These are phyloP conservation scores for Bombylius discolor DNA, from an alignment of 2,888 invertebrate species.

Conservation along the genomic window DNA sequence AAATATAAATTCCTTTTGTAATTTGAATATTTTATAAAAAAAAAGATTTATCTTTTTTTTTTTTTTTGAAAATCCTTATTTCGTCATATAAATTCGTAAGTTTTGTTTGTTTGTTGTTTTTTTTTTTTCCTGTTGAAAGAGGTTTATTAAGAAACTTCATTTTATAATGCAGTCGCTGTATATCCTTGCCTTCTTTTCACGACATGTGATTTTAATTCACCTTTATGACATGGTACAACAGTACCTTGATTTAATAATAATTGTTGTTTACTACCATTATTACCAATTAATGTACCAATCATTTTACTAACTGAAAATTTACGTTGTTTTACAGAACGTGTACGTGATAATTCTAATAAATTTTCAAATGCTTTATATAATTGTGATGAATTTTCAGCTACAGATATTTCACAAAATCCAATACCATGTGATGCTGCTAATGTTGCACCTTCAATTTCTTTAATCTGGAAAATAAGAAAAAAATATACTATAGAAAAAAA, in stretches of 20 bases:
- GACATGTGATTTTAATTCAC: constrained; percentile 43
- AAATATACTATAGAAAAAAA: constrained; percentile 4
- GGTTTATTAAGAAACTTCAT: too few relatives aligned
- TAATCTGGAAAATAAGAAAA: constrained; percentile 42
- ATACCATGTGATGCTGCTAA: constrained; percentile 53
- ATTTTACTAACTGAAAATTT: constrained; percentile 70
- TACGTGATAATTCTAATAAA: constrained; percentile 52
- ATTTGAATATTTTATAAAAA: too few relatives aligned
- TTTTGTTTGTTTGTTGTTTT: too few relatives aligned
- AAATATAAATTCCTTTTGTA: too few relatives aligned
- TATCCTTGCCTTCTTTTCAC: constrained; percentile 45
- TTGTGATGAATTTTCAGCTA: constrained; percentile 62
- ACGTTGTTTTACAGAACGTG: constrained; percentile 46
- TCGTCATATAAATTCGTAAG: too few relatives aligned
- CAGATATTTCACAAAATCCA: constrained; percentile 69
- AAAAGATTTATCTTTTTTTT: too few relatives aligned
- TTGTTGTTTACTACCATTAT: constrained; percentile 20
- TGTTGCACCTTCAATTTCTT: constrained; percentile 56
- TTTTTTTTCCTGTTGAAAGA: too few relatives aligned
- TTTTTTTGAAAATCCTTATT: too few relatives aligned
- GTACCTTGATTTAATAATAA: constrained; percentile 41
- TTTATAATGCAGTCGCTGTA: constrained; percentile 40
- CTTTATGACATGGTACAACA: constrained; percentile 46
- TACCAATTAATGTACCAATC: constrained; percentile 41
- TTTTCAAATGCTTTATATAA: constrained; percentile 61